A percentile compares a stretch with the other conserved stretches of the same genome.
Conservation (phyloP, 2,888 invertebrate species). For the Chrysodeixis includens region DNA sequence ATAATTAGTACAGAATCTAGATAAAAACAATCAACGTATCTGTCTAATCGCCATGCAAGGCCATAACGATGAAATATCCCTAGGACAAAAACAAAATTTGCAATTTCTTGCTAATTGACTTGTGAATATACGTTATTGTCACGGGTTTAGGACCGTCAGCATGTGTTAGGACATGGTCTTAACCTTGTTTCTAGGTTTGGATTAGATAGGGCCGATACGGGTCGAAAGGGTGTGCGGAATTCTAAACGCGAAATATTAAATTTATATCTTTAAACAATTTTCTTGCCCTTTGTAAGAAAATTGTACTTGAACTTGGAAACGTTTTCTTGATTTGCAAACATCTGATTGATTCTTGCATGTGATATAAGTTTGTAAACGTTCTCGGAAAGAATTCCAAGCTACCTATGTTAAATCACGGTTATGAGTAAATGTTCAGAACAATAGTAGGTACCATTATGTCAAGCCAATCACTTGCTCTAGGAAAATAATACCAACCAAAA, state of each 20-base stretch:
- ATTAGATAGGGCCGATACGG: no score
- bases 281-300: no score
- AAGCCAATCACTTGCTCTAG: neutral
- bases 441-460: neutral
- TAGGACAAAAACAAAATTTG: no score
- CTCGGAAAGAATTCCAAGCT: neutral
- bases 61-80: neutral
- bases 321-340: neutral
- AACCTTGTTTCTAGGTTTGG: no score
- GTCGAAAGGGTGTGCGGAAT: neutral
- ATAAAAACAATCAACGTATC: neutral
- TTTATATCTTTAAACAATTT: neutral
- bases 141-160: no score
- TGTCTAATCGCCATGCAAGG: neutral
- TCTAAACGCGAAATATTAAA: neutral
- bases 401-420: no score
- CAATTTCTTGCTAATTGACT: no score
- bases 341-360: constrained; percentile 4
- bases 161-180: no score
- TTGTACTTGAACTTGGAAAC: neutral
- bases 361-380: constrained; percentile 4
- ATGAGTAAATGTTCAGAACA: neutral
- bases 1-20: no score
- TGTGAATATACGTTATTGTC: no score
- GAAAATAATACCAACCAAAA: no score